Percentiles rank a stretch among this genome's conserved stretches.
Evolutionary conservation across 1,140 invertebrate genomes (phyloP).

Genomic region (Chironomus tepperi): DNA sequence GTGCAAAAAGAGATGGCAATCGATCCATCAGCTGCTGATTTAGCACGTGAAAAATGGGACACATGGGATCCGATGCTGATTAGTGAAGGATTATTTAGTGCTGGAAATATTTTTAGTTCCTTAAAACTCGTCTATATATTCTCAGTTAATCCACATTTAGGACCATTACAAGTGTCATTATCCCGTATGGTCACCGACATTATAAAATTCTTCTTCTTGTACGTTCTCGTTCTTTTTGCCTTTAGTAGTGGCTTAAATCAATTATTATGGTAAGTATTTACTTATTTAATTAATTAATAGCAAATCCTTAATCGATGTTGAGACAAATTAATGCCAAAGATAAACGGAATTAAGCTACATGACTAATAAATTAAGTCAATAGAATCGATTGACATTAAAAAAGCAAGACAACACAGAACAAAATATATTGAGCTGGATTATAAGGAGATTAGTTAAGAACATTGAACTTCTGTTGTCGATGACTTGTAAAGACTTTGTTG

Average conservation of each 20-base stretch:
- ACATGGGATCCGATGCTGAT: slow-evolving; percentile 96
- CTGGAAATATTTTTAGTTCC: slow-evolving; percentile 95
- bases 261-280: slow-evolving; percentile 71
- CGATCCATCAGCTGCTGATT: slow-evolving; percentile 45
- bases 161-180: slow-evolving; percentile 93
- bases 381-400: too few species aligned
- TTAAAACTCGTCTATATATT: slow-evolving; percentile 98
- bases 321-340: too few species aligned
- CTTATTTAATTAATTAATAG: too few species aligned
- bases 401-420: too few species aligned
- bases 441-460: too few species aligned
- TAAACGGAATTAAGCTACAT: too few species aligned
- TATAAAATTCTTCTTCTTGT: slow-evolving; percentile 94
- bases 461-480: too few species aligned
- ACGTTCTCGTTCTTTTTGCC: slow-evolving; percentile 91
- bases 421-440: too few species aligned
- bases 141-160: slow-evolving; percentile 96
- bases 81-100: slow-evolving; percentile 91
- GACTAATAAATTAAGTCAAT: too few species aligned
- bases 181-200: slow-evolving; percentile 98
- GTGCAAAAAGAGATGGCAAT: slow-evolving; percentile 54
- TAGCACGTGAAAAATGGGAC: slow-evolving; percentile 80
- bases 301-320: too few species aligned
- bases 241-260: slow-evolving; percentile 51
- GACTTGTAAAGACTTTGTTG: too few species aligned